phyloP scores from a whole-genome alignment of 1,140 invertebrate genomes.

The Drosophila sp. region DNA sequence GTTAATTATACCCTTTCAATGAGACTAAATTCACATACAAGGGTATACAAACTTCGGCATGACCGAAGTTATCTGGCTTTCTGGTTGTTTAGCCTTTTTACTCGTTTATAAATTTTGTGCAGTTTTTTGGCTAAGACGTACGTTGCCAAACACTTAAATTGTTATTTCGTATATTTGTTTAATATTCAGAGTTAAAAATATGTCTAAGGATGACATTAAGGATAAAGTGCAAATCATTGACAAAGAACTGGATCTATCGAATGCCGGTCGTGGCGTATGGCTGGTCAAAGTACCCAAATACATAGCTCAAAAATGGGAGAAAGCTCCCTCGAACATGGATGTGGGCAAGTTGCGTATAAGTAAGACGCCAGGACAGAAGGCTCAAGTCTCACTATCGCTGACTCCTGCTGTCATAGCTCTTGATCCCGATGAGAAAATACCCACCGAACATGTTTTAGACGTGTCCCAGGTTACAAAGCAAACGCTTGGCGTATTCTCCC shows the following conservation, averaged over 20 bases:
- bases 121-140: neutral
- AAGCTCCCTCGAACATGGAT: constrained; percentile 89
- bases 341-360: constrained; percentile 86
- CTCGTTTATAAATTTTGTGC: neutral
- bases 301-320: constrained; percentile 92
- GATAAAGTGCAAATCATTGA: constrained; percentile 83
- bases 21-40: no score
- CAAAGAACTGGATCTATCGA: constrained; percentile 93
- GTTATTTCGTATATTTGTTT: neutral
- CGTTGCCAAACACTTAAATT: no score
- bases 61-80: no score
- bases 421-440: constrained; percentile 80
- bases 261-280: constrained; percentile 95
- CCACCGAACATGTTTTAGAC: constrained; percentile 92
- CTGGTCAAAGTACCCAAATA: constrained; percentile 98
- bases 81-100: no score
- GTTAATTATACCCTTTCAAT: no score
- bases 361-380: constrained; percentile 84
- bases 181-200: constrained; percentile 28
- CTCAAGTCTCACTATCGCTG: constrained; percentile 85
- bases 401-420: constrained; percentile 83
- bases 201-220: constrained; percentile 78
- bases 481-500: constrained; percentile 94
- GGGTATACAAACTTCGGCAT: no score
- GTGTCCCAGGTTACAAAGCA: constrained; percentile 94